Evolutionary conservation across 92 coral and sea anemone genomes (phyloP), one percentile per base, ranked within the genome.

Genomic region (Actinernus sp.): DNA sequence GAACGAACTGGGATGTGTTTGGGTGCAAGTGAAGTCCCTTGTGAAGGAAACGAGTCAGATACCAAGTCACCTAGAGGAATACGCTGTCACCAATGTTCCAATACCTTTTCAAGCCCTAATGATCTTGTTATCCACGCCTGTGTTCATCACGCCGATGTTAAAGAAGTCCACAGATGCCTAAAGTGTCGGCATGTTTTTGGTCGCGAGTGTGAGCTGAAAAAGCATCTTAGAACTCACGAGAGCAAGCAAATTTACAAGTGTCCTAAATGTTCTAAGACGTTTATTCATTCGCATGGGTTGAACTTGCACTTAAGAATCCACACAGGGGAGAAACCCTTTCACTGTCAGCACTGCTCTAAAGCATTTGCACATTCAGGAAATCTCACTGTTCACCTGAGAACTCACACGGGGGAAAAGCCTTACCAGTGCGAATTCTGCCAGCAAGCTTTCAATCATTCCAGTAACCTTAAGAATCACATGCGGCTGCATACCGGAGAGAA

Each of bases 401-500:
- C 75, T 6, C 83, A 76, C 49, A 74, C 75, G 0, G 52, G 73
- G 3, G 72, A 61, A 30, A 74, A 75, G 49, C 73, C 73, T 9
- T 63, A 65, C 59, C 57, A 76, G 27, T 76, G 83, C 28, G 47
- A 76, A 27, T 66, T 26, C 37, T 76, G 83, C 47, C 49, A 65
- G 23, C 62, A 65, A 45, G 66, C 63, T 25, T 65, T 76, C 24
- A 54, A 50, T 56, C 83, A 76, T 34, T 65, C 83, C 4, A 65
- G 67, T 17, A 65, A 56, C 39, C 47, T 76, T 5, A 76, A 64
- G 59, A 65, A 43, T 10, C 83, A 76, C 67, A 76, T 54, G 74
- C 73, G 75, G 0, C 49, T 58, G n/a, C 83, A 76, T 34, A 65
- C 83, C 1, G 74, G 74, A 1, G 83, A 64, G 20, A 76, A 53